Evolutionary conservation across 2,888 invertebrate genomes (phyloP).

Genomic region (Cacoxenus indagator): DNA sequence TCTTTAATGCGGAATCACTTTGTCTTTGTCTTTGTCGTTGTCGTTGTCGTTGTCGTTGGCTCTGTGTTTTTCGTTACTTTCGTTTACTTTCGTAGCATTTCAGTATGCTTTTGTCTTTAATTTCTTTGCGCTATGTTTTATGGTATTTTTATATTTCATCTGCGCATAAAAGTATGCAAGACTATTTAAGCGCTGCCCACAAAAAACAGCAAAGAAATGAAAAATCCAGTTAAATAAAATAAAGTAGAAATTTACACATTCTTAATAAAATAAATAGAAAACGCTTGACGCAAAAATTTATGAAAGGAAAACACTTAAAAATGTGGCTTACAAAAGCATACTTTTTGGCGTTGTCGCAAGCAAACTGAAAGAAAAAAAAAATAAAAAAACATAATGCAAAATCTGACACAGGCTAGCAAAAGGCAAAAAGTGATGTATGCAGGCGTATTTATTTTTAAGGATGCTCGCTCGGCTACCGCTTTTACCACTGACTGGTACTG

Average conservation of each 20-base stretch:
- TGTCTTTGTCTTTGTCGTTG: neutral
- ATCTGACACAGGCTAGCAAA: constrained; percentile 25
- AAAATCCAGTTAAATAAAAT: constrained; percentile 32
- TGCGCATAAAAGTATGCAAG: constrained; percentile 21
- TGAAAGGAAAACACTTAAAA: constrained; percentile 33
- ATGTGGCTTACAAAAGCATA: constrained; percentile 31
- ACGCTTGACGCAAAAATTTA: constrained; percentile 29
- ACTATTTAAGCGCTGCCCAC: neutral
- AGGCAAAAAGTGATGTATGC: constrained; percentile 29
- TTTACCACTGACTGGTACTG: neutral
- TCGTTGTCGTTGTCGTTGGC: neutral
- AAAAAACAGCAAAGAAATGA: neutral
- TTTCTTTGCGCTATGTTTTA: constrained; percentile 29
- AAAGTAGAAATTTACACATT: constrained; percentile 63
- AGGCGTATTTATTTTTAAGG: neutral
- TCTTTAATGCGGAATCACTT: constrained; percentile 2
- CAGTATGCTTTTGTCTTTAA: constrained; percentile 18
- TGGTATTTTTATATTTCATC: neutral
- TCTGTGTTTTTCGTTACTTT: too few relatives aligned
- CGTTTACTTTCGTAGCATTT: too few relatives aligned
- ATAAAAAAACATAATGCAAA: constrained; percentile 6
- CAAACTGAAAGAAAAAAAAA: constrained; percentile 41
- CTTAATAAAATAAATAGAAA: constrained; percentile 58
- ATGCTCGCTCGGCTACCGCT: neutral
- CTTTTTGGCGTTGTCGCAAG: constrained; percentile 36